Conservation (phyloP, 2,888 invertebrate species). For the Drosophila buzzatii region DNA sequence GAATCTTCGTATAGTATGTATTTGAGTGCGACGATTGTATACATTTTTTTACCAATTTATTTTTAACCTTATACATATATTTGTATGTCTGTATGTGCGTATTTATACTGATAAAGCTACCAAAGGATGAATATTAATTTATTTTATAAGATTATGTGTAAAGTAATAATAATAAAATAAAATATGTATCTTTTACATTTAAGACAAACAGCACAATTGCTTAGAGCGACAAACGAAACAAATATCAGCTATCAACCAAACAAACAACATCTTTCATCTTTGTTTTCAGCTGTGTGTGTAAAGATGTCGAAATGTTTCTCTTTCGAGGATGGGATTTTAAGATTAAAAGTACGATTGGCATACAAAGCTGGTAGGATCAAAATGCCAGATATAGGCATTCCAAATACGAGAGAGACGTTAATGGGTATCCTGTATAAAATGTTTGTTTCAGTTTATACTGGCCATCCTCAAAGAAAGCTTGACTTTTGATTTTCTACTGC, state of each 20-base stretch:
- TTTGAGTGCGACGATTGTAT: constrained; percentile 58
- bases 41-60: constrained; percentile 73
- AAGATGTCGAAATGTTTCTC: not conserved
- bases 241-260: constrained; percentile 30
- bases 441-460: too few species aligned
- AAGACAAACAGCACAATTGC: constrained; percentile 37
- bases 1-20: constrained; percentile 57
- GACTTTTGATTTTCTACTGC: too few species aligned
- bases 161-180: constrained; percentile 65
- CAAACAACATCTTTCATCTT: constrained; percentile 7
- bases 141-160: constrained; percentile 78
- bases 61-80: constrained; percentile 71
- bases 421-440: too few species aligned
- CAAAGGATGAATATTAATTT: constrained; percentile 76
- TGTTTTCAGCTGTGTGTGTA: not conserved
- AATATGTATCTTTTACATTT: constrained; percentile 64
- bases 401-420: not conserved
- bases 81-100: constrained; percentile 75
- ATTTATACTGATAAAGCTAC: constrained; percentile 74
- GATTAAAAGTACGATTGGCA: not conserved
- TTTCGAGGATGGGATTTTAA: not conserved
- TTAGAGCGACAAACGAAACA: constrained; percentile 29
- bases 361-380: not conserved
- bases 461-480: too few species aligned
- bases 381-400: not conserved